These are phyloP conservation scores for Herpailurus yagouaroundi DNA, from an alignment of 2,113 vertebrate genomes.

Conservation along the genomic window DNA sequence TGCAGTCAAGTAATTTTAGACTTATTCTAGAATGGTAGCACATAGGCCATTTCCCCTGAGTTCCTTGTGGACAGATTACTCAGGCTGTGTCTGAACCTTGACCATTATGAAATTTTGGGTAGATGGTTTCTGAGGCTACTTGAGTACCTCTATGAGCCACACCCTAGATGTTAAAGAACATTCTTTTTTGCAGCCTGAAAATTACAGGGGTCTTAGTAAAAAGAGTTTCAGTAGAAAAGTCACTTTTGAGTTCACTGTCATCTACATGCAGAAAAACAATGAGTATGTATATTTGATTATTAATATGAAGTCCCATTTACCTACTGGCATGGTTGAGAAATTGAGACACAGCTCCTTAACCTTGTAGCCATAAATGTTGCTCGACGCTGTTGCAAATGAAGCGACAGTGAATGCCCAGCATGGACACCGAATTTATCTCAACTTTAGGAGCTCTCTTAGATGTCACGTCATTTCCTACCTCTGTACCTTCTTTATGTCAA, in stretches of 20 bases:
- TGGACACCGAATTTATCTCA: too few relatives aligned
- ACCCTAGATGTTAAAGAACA: background rate
- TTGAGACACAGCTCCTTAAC: background rate
- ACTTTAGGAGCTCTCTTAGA: background rate
- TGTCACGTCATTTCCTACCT: background rate
- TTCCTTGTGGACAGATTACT: background rate
- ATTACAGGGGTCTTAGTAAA: background rate
- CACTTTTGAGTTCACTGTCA: background rate
- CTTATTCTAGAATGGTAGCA: background rate
- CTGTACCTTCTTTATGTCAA: background rate
- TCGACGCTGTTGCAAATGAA: background rate
- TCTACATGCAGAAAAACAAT: background rate
- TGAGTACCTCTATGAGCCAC: background rate
- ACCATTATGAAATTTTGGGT: background rate
- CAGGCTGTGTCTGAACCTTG: background rate
- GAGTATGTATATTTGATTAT: background rate
- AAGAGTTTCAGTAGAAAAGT: background rate
- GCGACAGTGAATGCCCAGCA: rapidly evolving
- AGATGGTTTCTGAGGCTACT: background rate
- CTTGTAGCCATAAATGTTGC: background rate
- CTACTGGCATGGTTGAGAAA: background rate
- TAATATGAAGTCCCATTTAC: background rate
- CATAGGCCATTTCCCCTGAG: background rate
- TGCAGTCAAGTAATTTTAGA: background rate
- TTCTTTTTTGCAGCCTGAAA: background rate